phyloP scores from a whole-genome alignment of 2,797 vertebrate species.

The Sebastes oblongus region DNA sequence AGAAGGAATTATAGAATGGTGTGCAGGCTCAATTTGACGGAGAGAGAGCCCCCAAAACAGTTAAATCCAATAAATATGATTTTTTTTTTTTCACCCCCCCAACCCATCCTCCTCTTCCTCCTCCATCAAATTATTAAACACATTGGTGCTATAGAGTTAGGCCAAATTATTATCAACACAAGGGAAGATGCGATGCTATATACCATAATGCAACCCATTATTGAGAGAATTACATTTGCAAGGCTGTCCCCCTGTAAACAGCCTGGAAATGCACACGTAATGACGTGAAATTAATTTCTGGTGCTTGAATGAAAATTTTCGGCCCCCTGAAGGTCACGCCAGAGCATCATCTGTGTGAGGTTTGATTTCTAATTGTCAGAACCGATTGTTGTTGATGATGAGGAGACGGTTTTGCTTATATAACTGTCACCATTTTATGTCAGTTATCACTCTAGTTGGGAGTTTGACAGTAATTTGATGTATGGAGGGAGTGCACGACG shows the following conservation, averaged over 20 bases:
- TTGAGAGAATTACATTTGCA: constrained; percentile 41
- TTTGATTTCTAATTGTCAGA: constrained; percentile 29
- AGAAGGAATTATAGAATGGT: constrained; percentile 83
- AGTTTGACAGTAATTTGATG: constrained; percentile 50
- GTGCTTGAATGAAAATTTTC: constrained; percentile 18
- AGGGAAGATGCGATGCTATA: constrained; percentile 41
- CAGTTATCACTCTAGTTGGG: constrained; percentile 31
- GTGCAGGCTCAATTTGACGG: constrained; percentile 77
- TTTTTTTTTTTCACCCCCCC: neutral
- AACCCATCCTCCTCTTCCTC: constrained; percentile 31
- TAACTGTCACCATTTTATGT: constrained; percentile 35
- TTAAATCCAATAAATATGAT: constrained; percentile 79
- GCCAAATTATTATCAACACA: constrained; percentile 71
- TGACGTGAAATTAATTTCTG: constrained; percentile 19
- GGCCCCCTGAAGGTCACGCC: constrained; percentile 43
- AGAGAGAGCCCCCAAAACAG: constrained; percentile 75
- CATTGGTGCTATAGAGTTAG: constrained; percentile 59
- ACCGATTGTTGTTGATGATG: constrained; percentile 13
- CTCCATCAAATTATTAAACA: constrained; percentile 76
- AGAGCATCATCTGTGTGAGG: constrained; percentile 11
- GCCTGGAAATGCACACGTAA: constrained; percentile 18
- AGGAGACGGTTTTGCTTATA: constrained; percentile 5
- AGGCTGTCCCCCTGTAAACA: neutral
- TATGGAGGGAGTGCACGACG: neutral
- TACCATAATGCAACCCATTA: constrained; percentile 46